Conservation (phyloP, 1,140 invertebrate genomes). For the Leptinotarsa texana region DNA sequence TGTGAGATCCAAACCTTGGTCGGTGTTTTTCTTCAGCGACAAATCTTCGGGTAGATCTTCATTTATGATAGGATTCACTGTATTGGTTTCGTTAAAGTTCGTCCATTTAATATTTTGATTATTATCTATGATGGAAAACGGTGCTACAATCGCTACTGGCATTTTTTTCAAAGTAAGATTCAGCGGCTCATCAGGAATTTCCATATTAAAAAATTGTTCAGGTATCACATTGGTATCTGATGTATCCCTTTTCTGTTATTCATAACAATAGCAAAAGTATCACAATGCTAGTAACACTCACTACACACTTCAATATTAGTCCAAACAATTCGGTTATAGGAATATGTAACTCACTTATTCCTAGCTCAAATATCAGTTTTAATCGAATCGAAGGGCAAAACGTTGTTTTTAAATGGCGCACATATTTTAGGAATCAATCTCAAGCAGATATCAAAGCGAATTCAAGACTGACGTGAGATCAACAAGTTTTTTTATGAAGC, state of each 20-base stretch:
- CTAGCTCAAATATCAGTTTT: too few species aligned
- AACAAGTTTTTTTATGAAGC: constrained; percentile 57
- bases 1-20: constrained; percentile 38
- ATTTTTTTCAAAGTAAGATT: constrained; percentile 58
- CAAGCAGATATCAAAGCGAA: neutral
- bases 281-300: too few species aligned
- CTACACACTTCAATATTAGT: too few species aligned
- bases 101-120: constrained; percentile 33
- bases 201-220: constrained; percentile 37
- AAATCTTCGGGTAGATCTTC: constrained; percentile 46
- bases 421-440: neutral
- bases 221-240: too few species aligned
- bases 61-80: constrained; percentile 30
- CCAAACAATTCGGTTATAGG: too few species aligned
- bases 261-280: too few species aligned
- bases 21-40: constrained; percentile 44
- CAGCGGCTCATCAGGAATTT: constrained; percentile 52
- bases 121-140: constrained; percentile 43
- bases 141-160: constrained; percentile 55
- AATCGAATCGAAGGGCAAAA: too few species aligned
- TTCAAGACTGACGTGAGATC: constrained; percentile 41
- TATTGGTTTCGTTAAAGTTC: constrained; percentile 32
- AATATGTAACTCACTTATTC: too few species aligned
- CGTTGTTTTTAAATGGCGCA: too few species aligned
- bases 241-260: too few species aligned